phyloP scores from a whole-genome alignment of 2,888 invertebrate genomes.

The Yponomeuta plumbellus region DNA sequence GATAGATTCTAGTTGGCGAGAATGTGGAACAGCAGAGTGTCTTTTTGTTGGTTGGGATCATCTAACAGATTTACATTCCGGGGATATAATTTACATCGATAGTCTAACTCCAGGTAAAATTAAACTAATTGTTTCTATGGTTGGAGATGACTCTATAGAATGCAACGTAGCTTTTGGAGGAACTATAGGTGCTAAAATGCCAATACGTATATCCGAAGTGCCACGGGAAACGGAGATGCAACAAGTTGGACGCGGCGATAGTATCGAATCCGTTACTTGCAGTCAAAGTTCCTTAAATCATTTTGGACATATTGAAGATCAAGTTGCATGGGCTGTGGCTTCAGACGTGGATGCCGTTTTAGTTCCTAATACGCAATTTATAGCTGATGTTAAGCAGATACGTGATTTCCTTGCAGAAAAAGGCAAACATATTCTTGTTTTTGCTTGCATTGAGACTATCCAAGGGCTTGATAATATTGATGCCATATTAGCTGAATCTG shows the following conservation, averaged over 20 bases:
- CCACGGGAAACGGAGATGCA: constrained; percentile 59
- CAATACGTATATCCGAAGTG: constrained; percentile 70
- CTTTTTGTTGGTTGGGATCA: constrained; percentile 74
- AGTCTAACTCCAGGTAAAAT: constrained; percentile 53
- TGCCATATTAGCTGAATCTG: constrained; percentile 84
- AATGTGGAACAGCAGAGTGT: constrained; percentile 72
- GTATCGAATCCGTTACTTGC: constrained; percentile 50
- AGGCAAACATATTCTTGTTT: constrained; percentile 61
- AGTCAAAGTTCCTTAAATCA: constrained; percentile 83
- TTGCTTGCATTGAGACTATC: constrained; percentile 57
- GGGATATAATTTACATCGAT: constrained; percentile 69
- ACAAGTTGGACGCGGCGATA: constrained; percentile 55
- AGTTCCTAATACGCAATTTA: constrained; percentile 49
- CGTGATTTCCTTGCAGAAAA: constrained; percentile 50
- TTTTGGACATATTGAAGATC: constrained; percentile 78
- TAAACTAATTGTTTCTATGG: constrained; percentile 48
- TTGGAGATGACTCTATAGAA: constrained; percentile 64
- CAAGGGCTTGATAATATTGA: constrained; percentile 75
- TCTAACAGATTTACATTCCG: constrained; percentile 64
- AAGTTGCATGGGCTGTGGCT: constrained; percentile 61
- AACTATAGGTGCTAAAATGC: constrained; percentile 66
- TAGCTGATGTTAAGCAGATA: constrained; percentile 47
- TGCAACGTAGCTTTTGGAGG: constrained; percentile 75
- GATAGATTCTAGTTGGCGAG: constrained; percentile 69
- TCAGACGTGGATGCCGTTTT: constrained; percentile 63